phyloP scores from a whole-genome alignment of 2,888 invertebrate species.

The Cotesia congregata region DNA sequence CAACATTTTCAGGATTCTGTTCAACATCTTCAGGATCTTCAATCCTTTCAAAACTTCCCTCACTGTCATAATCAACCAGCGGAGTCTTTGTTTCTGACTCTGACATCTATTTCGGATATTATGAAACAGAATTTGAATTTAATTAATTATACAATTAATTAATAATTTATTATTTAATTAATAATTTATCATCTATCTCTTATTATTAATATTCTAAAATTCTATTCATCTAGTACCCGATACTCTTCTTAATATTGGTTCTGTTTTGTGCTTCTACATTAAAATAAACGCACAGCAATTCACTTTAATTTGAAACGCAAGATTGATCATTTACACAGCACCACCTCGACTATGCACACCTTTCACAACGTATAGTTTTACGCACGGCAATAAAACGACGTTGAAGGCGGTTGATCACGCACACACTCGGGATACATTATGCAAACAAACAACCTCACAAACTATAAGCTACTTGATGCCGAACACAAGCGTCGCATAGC shows the following conservation, averaged over 20 bases:
- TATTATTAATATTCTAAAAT: not conserved
- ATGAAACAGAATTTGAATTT: conserved; percentile 17
- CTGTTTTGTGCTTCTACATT: conserved; percentile 31
- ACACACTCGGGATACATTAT: too few species aligned
- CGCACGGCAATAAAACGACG: too few species aligned
- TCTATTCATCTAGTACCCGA: conserved; percentile 26
- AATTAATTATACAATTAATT: not conserved
- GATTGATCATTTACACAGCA: not conserved
- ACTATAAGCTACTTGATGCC: too few species aligned
- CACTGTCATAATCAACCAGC: too few species aligned
- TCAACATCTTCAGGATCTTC: too few species aligned
- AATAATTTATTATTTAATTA: not conserved
- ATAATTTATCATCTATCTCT: conserved; percentile 10
- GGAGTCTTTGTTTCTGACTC: conserved; percentile 7
- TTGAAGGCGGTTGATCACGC: too few species aligned
- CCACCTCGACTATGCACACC: too few species aligned
- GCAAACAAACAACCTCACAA: too few species aligned
- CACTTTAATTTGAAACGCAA: conserved; percentile 30
- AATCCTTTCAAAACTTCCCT: too few species aligned
- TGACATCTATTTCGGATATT: conserved; percentile 39
- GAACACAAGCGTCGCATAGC: too few species aligned
- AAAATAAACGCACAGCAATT: conserved; percentile 33
- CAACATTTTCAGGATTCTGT: too few species aligned
- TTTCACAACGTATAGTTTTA: too few species aligned
- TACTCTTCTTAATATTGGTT: conserved; percentile 14